A percentile compares a stretch with the other conserved stretches of the same genome.
Conservation (phyloP, 2,113 vertebrate genomes). For the Perca schrenkii region DNA sequence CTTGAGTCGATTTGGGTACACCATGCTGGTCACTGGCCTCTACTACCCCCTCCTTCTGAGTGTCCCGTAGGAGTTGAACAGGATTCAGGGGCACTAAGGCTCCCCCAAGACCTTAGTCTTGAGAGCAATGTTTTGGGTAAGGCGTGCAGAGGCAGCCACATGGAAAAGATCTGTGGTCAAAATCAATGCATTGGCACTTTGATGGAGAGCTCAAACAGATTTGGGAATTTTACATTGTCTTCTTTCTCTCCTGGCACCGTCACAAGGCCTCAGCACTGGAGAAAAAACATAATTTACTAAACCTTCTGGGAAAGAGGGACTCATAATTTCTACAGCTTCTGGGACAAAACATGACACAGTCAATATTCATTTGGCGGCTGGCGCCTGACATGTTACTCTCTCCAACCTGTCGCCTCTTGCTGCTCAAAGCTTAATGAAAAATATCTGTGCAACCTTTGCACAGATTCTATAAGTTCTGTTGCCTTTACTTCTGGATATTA, state of each 20-base stretch:
- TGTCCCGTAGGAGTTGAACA: constrained; percentile 56
- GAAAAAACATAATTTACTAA: constrained; percentile 54
- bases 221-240: constrained; percentile 76
- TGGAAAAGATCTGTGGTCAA: constrained; percentile 81
- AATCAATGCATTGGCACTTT: constrained; percentile 88
- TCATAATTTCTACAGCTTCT: constrained; percentile 45
- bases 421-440: constrained; percentile 18
- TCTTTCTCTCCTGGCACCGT: constrained; percentile 51
- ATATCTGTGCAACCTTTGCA: neutral
- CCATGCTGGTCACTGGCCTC: constrained; percentile 60
- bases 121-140: constrained; percentile 62
- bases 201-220: constrained; percentile 79
- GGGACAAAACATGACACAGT: constrained; percentile 50
- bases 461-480: neutral
- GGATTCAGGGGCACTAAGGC: constrained; percentile 63
- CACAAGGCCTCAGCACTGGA: constrained; percentile 44
- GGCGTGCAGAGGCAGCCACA: constrained; percentile 64
- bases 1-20: constrained; percentile 65
- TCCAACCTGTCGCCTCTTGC: constrained; percentile 6
- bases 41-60: neutral
- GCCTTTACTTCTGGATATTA: neutral
- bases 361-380: constrained; percentile 61
- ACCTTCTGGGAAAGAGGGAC: constrained; percentile 55
- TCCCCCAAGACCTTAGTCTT: constrained; percentile 65
- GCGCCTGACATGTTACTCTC: constrained; percentile 19